Base-by-base conservation (phyloP, 2,113 vertebrate species). In the Cynoglossus semilaevis region DNA sequence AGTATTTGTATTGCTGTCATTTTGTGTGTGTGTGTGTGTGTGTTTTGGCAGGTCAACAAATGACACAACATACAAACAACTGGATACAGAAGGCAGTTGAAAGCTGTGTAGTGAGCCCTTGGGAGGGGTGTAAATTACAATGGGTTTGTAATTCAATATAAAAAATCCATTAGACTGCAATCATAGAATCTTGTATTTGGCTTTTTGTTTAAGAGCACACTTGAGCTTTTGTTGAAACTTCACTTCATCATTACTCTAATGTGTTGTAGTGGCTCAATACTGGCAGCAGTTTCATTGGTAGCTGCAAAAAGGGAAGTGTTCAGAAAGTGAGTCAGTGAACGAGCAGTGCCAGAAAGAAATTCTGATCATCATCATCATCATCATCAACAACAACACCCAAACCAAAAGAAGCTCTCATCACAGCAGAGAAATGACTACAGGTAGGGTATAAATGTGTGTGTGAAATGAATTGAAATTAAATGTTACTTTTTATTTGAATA, bases 401-500 rank as follows among this genome's bases (percentile, higher is more conserved):
- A 9, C 10, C 14, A 47, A 48, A 18, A 57, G 43, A 47, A 29
- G 63, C 16, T n/a, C 10, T 2, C 5, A 1, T 7, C 13, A 2
- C 56, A 51, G 4, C n/a, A 55, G 29, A 14, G 60, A 45, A 46
- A 79, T 72, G 67, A 13, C n/a, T 1, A 9, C 36, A 11, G 81
- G 81, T 83, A 83, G 80, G 74, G 70, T 7, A 6, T 51, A 40
- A 47, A 43, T 8, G 1, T 10, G 37, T 7, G 48, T 57, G 51
- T 51, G 13, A 36, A 17, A 38, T 22, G 3, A 18, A 45, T n/a
- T n/a, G 14, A 16, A 14, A 51, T 8, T 52, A 29, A 29, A 29
- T 6, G 22, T 9, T 13, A 11, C 0, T 1, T 11, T 11, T 45
- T 34, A 11, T 22, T 17, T 43, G 11, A n/a, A n/a, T 43, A 15